phyloP scores from a whole-genome alignment of 1,140 invertebrate genomes.

The Pteromalus puparum region DNA sequence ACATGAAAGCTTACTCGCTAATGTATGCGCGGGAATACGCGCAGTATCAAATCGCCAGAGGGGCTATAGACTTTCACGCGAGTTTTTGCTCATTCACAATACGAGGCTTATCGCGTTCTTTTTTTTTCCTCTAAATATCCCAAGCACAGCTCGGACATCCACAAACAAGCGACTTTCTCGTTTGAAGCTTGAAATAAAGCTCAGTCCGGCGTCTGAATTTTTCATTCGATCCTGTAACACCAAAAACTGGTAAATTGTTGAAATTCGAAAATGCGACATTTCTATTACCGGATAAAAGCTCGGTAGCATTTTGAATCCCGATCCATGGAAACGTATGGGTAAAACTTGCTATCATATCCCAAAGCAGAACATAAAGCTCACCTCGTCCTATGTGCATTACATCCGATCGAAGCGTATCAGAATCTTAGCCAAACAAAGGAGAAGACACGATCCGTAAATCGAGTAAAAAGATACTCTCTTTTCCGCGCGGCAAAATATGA shows the following conservation, averaged over 20 bases:
- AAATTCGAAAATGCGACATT: not conserved
- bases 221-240: too few species aligned
- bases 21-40: not conserved
- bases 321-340: not conserved
- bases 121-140: not conserved
- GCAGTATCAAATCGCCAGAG: not conserved
- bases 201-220: not conserved
- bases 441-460: not conserved
- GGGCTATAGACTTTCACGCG: not conserved
- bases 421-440: not conserved
- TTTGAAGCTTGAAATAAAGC: not conserved
- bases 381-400: not conserved
- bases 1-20: not conserved
- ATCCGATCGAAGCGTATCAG: not conserved
- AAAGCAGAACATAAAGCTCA: not conserved
- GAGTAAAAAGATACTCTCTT: too few species aligned
- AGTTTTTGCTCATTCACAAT: conserved; percentile 8
- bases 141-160: not conserved
- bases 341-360: not conserved
- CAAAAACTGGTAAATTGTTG: too few species aligned
- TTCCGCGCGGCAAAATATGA: not conserved
- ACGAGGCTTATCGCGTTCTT: conserved; percentile 11
- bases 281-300: not conserved
- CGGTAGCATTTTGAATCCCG: not conserved
- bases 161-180: not conserved